Base-by-base conservation (phyloP, 30 jellyfish, hydroid and myxozoan species). In the Hydractinia echinata region DNA sequence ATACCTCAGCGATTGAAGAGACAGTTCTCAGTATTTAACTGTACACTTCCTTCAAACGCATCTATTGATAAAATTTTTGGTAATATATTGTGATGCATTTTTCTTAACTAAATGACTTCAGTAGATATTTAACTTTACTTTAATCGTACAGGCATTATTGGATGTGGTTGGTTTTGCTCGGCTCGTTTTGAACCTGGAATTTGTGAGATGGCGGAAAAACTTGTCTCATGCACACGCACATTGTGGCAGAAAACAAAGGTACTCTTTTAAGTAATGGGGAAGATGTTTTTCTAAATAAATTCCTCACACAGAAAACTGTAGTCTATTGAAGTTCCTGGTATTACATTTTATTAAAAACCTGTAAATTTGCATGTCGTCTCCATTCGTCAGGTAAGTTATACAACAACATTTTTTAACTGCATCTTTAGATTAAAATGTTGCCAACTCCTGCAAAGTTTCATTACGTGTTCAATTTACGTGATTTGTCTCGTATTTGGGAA, bases 391-490 rank as follows among this genome's bases (percentile, higher is more conserved):
- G 19, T 11, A 58, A 1, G 1, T 18, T 1, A 58, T 58, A 58
- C 69, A 58, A 18, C 15, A 18, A 58, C 15, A 11, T 5, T 58
- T 50, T 5, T 20, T 71, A 56, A 5, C 7, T 21, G 30, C 54
- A 11, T 68, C 30, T 81, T 19, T 20, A 92, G 98, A 79, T 83
- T n/a, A 92, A 92, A 72, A 92, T 92, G 98, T 82, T 92, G 18
- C 98, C 98, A 58, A 92, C 98, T 4, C 98, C 98, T 3, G 98
- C 98, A 16, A 92, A 92, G 67, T 92, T 92, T 67, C 98, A 92
- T 77, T 92, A 92, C 54, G 98, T 92, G 10, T 92, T 92, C 89
- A 92, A 92, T 76, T 76, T 92, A 71, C 94, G 98, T 77, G 98
- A 92, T 58, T 61, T 92, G 89, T 92, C 98, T 56, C 96, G 98